These are phyloP conservation scores for Sebastes nivosus DNA, from an alignment of 2,797 vertebrate genomes.

Conservation along the genomic window DNA sequence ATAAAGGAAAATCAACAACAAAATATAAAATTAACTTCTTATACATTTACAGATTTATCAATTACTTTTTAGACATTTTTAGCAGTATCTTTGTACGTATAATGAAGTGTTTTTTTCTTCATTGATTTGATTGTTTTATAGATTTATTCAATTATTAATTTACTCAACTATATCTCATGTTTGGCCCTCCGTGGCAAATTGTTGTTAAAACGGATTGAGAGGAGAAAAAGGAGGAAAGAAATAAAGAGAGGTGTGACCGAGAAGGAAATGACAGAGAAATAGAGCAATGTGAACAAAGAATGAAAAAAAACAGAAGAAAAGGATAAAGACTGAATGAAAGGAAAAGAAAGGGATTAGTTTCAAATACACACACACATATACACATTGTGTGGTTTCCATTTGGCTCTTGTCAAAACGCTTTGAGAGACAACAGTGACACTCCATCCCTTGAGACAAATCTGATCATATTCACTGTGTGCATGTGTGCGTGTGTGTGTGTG, in stretches of 20 bases:
- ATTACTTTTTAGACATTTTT: not conserved
- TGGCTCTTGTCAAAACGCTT: slow-evolving; percentile 50
- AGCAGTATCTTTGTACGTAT: not conserved
- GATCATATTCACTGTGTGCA: slow-evolving; percentile 24
- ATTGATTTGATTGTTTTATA: not conserved
- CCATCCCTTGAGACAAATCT: slow-evolving; percentile 36
- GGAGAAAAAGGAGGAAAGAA: not conserved
- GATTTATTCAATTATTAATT: not conserved
- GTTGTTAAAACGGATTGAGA: not conserved
- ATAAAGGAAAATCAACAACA: not conserved
- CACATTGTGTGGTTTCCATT: slow-evolving; percentile 32
- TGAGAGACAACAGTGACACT: slow-evolving; percentile 29
- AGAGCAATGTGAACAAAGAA: not conserved
- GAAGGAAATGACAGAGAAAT: not conserved
- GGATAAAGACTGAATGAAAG: not conserved
- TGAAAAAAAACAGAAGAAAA: not conserved
- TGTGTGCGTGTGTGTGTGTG: not conserved
- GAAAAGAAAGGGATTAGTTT: not conserved
- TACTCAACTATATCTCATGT: not conserved
- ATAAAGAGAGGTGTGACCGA: not conserved
- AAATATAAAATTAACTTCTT: not conserved
- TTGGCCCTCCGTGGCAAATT: not conserved
- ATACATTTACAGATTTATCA: not conserved
- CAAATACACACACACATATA: slow-evolving; percentile 7
- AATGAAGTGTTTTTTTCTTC: not conserved